Evolutionary conservation across 2,888 invertebrate species (phyloP), one percentile per base, ranked within the genome.

Genomic region (Drosophila sordidapex): DNA sequence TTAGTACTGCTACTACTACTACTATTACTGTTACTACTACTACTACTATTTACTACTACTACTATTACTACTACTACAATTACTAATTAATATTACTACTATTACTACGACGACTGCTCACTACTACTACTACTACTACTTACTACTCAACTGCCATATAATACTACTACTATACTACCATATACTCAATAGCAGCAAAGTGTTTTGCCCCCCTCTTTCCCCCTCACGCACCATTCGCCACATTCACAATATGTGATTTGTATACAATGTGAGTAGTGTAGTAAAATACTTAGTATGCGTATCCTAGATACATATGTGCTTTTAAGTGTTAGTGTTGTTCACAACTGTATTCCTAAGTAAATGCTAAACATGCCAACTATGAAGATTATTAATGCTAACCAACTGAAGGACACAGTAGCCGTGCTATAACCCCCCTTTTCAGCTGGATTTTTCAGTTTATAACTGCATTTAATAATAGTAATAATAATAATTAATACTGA

Each of bases 231-330:
- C 69, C 61, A 74, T 69, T 74, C 74, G 64, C 77, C 75, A 66
- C 51, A 73, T 70, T 77, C 77, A 73, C 77, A 74, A 62, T 25
- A 46, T 67, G 70, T 77, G 74, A 77, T 69, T 77, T 63, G 74
- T 74, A 59, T 71, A 54, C 58, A 51, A 56, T 71, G 74, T 74
- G 74, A 66, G 72, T 74, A 74, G 73, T 43, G 60, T 77, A 77
- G 77, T 72, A 61, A 61, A 38, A 8, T 36, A 54, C 38, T 38
- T 71, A 76, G 33, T 72, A 67, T 61, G 62, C 43, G 56, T 57
- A 59, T 49, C 38, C 33, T 67, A 63, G 62, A 65, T 70, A 53
- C 54, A 62, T 49, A 54, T 64, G 64, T 72, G 76, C 76, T 76
- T 76, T 33, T 76, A 48, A 58, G 38, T 76, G 76, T 76, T 63